Evolutionary conservation across 2,797 vertebrate species (phyloP), one percentile per base, ranked within the genome.

Genomic region (Gymnoscopelus braueri): DNA sequence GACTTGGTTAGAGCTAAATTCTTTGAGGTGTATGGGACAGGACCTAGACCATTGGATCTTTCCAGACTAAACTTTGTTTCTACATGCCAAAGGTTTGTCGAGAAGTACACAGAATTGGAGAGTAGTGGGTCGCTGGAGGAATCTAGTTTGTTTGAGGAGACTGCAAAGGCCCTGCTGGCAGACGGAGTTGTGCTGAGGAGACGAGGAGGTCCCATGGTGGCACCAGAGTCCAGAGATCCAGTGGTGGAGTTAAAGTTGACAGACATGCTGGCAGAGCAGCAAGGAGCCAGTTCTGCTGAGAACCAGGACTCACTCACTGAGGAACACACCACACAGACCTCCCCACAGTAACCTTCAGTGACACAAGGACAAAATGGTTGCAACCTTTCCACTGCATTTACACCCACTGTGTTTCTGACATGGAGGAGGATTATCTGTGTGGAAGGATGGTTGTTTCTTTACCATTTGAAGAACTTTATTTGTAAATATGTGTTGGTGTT

Each of bases 1-100:
- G 97, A 99, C 70, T 23, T 13, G 54, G 88, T 97, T 23, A 86
- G 97, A 92, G 96, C 94, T 89, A 96, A 89, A 72, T 99, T 97
- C 86, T 98, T 95, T 78, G 81, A 80, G 60, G 15, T 77, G 11
- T 99, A 97, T 63, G 94, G 94, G 67, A 88, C 39, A 1, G 94
- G 96, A 55, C 90, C 90, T 1, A 93, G 84, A 69, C 61, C 90
- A 13, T 91, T 98, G 0, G 90, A 97, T n/a, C 89, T 98, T 15
- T 77, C 84, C 1, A 95, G 88, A 60, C 51, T 84, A 3, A 93
- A 92, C 78, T 96, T 93, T 86, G 93, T 94, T 54, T 98, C 97
- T 5, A 77, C 84, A 0, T 96, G 95, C 84, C 95, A 99, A 77
- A 95, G 92, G 86, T 99, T 99, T 91, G 94, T 97, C 1, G 94